Base-by-base conservation (phyloP, 2,797 vertebrate genomes). In the Babyrousa celebensis region DNA sequence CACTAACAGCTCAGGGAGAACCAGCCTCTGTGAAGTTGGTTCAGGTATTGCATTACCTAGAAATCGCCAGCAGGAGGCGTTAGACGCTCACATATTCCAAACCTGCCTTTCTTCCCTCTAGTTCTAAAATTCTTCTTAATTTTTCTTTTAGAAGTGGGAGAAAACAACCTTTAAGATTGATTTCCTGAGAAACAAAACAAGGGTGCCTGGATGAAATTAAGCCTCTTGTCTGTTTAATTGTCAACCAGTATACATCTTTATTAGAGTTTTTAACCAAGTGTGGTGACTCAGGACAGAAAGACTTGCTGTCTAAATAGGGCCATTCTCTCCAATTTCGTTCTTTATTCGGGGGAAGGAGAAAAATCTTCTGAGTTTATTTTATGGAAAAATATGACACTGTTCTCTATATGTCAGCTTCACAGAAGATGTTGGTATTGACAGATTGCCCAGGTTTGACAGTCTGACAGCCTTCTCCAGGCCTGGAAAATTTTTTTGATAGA, bases 11-110 rank as follows among this genome's bases (percentile, higher is more conserved):
- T 12, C 25, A 2, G 5, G 29, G n/a, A 77, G 65, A 75, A 40
- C 4, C 6, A 1, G 52, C 68, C 16, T 72, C 54, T 1, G 27
- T 21, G 9, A 0, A 52, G 23, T n/a, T 12, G 17, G 20, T 20
- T 29, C 27, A 91, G 60, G 4, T 40, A 36, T 27, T 96, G 97
- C 83, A 92, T 84, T 29, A 16, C 52, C 87, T 25, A 89, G 0
- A 63, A 25, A 17, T 0, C 1, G 48, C 97, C 98, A 98, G 98
- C 83, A 98, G 98, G 98, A 97, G 97, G 97, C 98, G 97, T 18
- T 92, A 32, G 91, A 95, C 60, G 89, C 88, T 88, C 96, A 98
- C 94, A 79, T 91, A 97, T 98, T 70, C 89, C 62, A 0, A 77
- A 52, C 5, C 16, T 0, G 0, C 15, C 18, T 17, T 43, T 40